These are phyloP conservation scores for Mythimna ferrago DNA, from an alignment of 2,888 invertebrate genomes.

Conservation along the genomic window DNA sequence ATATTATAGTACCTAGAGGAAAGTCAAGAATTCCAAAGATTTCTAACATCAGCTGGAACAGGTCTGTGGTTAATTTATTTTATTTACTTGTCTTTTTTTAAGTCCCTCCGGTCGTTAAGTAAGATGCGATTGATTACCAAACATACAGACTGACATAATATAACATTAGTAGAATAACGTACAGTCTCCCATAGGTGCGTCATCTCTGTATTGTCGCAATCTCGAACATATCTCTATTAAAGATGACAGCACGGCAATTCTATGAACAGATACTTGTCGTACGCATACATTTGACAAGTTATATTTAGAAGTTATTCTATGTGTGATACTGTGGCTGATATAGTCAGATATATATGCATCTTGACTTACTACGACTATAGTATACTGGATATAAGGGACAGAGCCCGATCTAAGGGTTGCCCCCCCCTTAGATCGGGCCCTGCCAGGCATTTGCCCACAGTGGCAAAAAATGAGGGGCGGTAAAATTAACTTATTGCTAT, in stretches of 20 bases:
- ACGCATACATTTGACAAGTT: constrained; percentile 52
- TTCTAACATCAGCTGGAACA: too few species aligned
- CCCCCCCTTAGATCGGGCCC: too few species aligned
- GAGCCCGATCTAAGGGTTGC: too few species aligned
- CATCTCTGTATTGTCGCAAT: constrained; percentile 36
- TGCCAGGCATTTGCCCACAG: too few species aligned
- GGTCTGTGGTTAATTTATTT: too few species aligned
- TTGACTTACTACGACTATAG: neutral
- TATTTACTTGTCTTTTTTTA: too few species aligned
- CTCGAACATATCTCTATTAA: constrained; percentile 42
- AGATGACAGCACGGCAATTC: constrained; percentile 53
- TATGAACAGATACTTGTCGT: constrained; percentile 45
- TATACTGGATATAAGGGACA: too few species aligned
- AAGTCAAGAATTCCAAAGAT: too few species aligned
- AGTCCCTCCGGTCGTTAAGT: too few species aligned
- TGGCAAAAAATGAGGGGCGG: too few species aligned
- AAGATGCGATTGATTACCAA: neutral
- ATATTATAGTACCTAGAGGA: too few species aligned
- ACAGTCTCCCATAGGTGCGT: constrained; percentile 19
- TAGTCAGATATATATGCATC: constrained; percentile 6
- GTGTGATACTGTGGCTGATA: constrained; percentile 1
- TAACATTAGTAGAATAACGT: neutral
- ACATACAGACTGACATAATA: neutral
- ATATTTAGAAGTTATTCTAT: constrained; percentile 61
- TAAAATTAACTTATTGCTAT: too few species aligned